Base-by-base conservation (phyloP, 2,888 invertebrate genomes). In the Orgyia antiqua region DNA sequence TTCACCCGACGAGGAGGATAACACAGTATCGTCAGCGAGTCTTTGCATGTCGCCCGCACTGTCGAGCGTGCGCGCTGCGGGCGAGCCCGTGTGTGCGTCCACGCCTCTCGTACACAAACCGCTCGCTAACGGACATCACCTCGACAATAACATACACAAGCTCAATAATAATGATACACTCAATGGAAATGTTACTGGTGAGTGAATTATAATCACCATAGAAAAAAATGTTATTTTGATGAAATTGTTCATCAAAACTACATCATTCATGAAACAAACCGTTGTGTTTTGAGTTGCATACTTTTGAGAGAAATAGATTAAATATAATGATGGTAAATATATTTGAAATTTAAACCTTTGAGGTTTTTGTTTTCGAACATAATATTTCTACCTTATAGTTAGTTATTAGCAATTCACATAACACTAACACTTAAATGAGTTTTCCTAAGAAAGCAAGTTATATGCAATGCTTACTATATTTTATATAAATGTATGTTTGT, bases 11-110 rank as follows among this genome's bases (percentile, higher is more conserved):
- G 53, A 46, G 39, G 79, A 77, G 19, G 80, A 84, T 33, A 65
- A 68, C 37, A 82, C 84, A 7, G 59, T 80, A 4, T 84, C 84
- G 0, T 78, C 82, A 0, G 82, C 82, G 4, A 84, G 84, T 17
- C 53, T 82, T 0, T 80, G 82, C 51, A 69, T 83, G 71, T 84
- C 84, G 2, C 82, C 83, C 1, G 41, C 51, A 3, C 4, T 4
- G 4, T 15, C 15, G 15, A 36, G 52, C 23, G 48, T 33, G 13
- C 13, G 39, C 28, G 51, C 50, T 17, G 58, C 74, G 19, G 71
- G 73, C 12, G 70, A 69, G 36, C 82, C 84, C 24, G 45, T 72
- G 6, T 46, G 55, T 35, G 39, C 65, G 40, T 43, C 52, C 19
- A 65, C 65, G 4, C 66, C 65, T 10, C 39, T 57, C 13, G 51